Evolutionary conservation across 2,888 invertebrate species (phyloP), one percentile per base, ranked within the genome.

Genomic region (Agrotis segetum): DNA sequence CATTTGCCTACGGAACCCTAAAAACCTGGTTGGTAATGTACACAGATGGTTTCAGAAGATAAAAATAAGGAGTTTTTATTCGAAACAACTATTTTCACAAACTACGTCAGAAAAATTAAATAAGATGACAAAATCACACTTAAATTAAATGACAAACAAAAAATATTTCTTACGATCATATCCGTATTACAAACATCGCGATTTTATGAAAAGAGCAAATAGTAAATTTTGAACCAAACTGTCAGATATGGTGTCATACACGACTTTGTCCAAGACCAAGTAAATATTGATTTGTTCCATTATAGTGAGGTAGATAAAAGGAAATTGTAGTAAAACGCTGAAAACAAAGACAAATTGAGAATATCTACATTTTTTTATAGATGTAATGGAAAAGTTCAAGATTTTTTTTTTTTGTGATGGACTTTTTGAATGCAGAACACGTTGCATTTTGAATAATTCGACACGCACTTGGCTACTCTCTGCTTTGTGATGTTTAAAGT

Each of bases 241-340:
- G 83, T 68, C 40, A 84, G 52, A 67, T 85, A 72, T 75, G 68
- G 69, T 83, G 79, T 74, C 84, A 69, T 58, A 21, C 56, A 34
- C 24, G 49, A 47, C 53, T 58, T 46, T 59, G 61, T 62, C 40
- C 67, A 61, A 74, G 70, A 67, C 40, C 34, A 70, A 60, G 66
- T 64, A 46, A 79, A 83, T 69, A 84, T 84, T 84, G 69, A 70
- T 69, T 11, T 16, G 13, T 58, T 47, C 11, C 16, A 46, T 58
- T 67, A 52, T n/a, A 60, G 53, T 29, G 16, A 55, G 46, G 40
- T 17, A n/a, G 52, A 40, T 64, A 24, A 40, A n/a, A 53, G 44
- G 52, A 29, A 53, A 64, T 6, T 60, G 5, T 21, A 34, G 19
- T 16, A 14, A 9, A 24, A 16, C n/a, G 1, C 47, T 19, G 17